Conservation (phyloP, 2,888 invertebrate species). For the Minunthozetes semirufus region DNA sequence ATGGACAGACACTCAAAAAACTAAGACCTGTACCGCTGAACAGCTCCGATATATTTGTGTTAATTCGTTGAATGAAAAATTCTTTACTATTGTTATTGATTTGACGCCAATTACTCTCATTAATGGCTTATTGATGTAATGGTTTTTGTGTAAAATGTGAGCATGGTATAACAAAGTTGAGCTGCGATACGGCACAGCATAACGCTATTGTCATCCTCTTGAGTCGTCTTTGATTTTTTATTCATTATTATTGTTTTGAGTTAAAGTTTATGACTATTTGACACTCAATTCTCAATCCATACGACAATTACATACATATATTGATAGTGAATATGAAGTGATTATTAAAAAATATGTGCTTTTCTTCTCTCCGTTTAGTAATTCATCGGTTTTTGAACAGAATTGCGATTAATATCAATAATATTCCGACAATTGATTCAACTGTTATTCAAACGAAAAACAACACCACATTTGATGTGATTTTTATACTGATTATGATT, state of each 20-base stretch:
- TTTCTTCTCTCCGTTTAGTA: slow-evolving; percentile 13
- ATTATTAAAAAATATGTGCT: slow-evolving; percentile 9
- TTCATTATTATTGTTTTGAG: not conserved
- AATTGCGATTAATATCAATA: not conserved
- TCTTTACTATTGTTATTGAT: slow-evolving; percentile 2
- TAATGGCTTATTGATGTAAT: not conserved
- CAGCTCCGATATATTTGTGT: not conserved
- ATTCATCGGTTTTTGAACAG: not conserved
- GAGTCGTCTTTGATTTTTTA: not conserved
- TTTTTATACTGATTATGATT: slow-evolving; percentile 1
- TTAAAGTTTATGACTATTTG: not conserved
- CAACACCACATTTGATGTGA: not conserved
- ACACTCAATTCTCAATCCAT: not conserved
- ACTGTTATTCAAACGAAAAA: not conserved
- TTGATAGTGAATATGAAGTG: not conserved
- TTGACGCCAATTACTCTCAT: slow-evolving; percentile 6
- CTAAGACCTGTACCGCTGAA: slow-evolving; percentile 15
- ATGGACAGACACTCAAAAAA: slow-evolving; percentile 15
- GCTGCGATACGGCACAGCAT: no score
- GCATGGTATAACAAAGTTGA: no score
- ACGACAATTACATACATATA: not conserved
- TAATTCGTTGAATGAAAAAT: not conserved
- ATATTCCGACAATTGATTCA: not conserved
- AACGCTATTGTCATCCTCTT: not conserved
- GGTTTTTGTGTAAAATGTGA: slow-evolving; percentile 6